These are phyloP conservation scores for Tokudaia muenninki DNA, from an alignment of 2,797 vertebrate species.

Conservation along the genomic window DNA sequence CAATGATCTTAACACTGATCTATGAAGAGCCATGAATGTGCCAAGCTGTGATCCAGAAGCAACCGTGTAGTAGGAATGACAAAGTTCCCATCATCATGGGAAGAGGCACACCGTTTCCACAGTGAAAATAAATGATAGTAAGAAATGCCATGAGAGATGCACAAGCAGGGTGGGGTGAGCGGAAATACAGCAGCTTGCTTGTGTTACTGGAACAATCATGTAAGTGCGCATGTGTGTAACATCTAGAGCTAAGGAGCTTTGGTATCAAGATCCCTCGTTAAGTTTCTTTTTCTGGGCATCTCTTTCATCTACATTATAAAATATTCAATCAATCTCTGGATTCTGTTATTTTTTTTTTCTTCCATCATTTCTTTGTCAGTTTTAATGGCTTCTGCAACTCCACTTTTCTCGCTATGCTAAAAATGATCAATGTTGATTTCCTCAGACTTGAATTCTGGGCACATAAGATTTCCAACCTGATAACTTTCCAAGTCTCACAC, in stretches of 20 bases:
- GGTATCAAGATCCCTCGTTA: neutral
- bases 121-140: neutral
- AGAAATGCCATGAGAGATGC: neutral
- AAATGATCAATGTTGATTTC: conserved; percentile 45
- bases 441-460: neutral
- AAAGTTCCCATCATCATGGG: neutral
- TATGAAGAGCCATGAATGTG: neutral
- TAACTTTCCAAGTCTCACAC: neutral
- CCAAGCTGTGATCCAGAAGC: neutral
- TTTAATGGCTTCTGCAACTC: conserved; percentile 21
- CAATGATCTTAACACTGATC: neutral
- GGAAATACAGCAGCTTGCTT: neutral
- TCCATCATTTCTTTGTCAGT: conserved; percentile 28
- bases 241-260: neutral
- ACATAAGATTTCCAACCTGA: neutral
- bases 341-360: neutral
- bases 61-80: neutral
- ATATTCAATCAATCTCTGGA: neutral
- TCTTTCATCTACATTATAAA: neutral
- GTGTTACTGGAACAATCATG: rapidly evolving
- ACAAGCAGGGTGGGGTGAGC: neutral
- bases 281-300: neutral
- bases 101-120: neutral
- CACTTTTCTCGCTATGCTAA: neutral
- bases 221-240: no score